Evolutionary conservation across 2,888 invertebrate species (phyloP), one percentile per base, ranked within the genome.

Genomic region (Caenorhabditis afra): DNA sequence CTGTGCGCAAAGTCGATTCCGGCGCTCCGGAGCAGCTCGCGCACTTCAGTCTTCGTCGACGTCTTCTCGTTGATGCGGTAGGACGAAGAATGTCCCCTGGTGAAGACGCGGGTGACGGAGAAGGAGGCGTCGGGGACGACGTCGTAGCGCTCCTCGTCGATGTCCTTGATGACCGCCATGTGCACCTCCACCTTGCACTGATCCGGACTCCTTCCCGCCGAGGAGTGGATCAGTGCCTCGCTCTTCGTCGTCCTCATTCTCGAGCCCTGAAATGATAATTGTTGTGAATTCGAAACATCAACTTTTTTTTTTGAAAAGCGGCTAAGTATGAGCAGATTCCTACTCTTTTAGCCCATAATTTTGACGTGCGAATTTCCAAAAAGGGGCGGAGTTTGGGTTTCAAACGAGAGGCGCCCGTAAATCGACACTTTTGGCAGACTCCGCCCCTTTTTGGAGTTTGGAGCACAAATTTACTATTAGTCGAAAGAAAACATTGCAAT

Each of bases 1-100:
- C 98, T 99, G 90, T 99, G 96, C 87, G 95, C 95, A 87, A 99
- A 92, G 92, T 99, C 99, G 84, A 99, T 95, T 7, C 96, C 95
- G 90, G 95, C 94, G 0, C 93, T 93, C 75, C 94, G 92, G 8
- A 99, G 91, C 83, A 95, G 91, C 75, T 92, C 93, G 0, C 94
- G 94, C 3, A 99, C 94, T 87, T 96, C 96, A 90, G 95, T 96
- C 88, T 96, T 78, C 14, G 96, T 86, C 94, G 71, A 53, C 8
- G 71, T 65, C 20, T 58, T 53, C 7, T 83, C 86, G 67, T 82
- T 70, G 37, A 82, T 62, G 18, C 73, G 61, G 64, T 88, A 87
- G 20, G 77, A 75, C 29, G 76, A 68, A 8, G 64, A 61, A 85
- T 91, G 91, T 81, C 91, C 92, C 68, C 93, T 94, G 91, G 93